A percentile compares a stretch with the other conserved stretches of the same genome.
Conservation (phyloP, 2,797 vertebrate genomes). For the Chelon labrosus region DNA sequence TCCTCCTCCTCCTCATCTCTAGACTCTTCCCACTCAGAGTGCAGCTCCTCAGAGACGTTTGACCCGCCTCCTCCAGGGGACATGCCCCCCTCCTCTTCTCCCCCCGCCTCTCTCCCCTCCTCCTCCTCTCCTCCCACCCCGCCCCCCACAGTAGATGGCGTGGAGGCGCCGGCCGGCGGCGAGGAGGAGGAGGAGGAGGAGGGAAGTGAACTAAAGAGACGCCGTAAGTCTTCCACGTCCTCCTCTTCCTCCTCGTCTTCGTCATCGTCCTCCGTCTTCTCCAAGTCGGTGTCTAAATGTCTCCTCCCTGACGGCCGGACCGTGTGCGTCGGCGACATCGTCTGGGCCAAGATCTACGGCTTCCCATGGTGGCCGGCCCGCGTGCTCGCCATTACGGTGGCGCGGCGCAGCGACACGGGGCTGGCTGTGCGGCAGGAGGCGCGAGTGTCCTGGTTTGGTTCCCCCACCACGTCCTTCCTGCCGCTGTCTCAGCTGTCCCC, state of each 20-base stretch:
- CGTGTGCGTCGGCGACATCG: slow-evolving; percentile 97
- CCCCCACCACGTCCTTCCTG: slow-evolving; percentile 97
- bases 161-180: slow-evolving; percentile 34
- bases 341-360: slow-evolving; percentile 99
- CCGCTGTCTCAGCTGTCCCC: slow-evolving; percentile 94
- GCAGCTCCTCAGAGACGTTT: slow-evolving; percentile 93
- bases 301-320: slow-evolving; percentile 93
- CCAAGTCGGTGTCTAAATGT: slow-evolving; percentile 96
- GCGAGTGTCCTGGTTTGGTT: slow-evolving; percentile 97
- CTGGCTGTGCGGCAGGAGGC: slow-evolving; percentile 95
- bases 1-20: slow-evolving; percentile 90
- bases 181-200: slow-evolving; percentile 58
- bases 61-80: slow-evolving; percentile 91
- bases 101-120: slow-evolving; percentile 31
- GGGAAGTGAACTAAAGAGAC: slow-evolving; percentile 89
- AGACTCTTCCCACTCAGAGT: slow-evolving; percentile 93
- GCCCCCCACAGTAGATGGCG: slow-evolving; percentile 33
- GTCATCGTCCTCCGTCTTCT: slow-evolving; percentile 93
- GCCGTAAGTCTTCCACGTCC: slow-evolving; percentile 85
- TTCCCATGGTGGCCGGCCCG: slow-evolving; percentile 99
- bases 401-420: slow-evolving; percentile 93
- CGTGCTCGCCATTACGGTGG: slow-evolving; percentile 93
- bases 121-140: slow-evolving; percentile 51
- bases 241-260: slow-evolving; percentile 79
- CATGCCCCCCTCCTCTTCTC: slow-evolving; percentile 79